Percentiles rank a stretch among this genome's conserved stretches.
phyloP scores from a whole-genome alignment of 1,140 invertebrate genomes.

The Octopus bimaculoides region DNA sequence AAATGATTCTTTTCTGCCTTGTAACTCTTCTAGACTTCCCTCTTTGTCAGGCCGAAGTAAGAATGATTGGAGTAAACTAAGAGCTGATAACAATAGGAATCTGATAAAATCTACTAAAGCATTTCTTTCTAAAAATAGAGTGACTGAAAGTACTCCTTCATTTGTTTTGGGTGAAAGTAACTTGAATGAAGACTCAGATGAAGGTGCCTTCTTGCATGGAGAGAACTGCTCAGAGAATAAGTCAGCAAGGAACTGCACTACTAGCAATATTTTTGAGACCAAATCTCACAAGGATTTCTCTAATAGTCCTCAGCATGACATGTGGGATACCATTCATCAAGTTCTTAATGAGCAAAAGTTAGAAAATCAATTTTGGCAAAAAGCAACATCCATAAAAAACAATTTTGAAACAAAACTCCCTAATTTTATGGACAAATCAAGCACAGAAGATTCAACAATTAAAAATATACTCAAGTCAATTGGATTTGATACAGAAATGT shows the following conservation, averaged over 20 bases:
- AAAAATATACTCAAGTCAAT: constrained; percentile 55
- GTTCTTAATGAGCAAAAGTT: neutral
- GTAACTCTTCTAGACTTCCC: too few relatives aligned
- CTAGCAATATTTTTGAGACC: neutral
- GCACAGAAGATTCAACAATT: constrained; percentile 43
- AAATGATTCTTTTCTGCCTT: too few relatives aligned
- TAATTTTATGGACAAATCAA: neutral
- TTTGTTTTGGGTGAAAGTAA: too few relatives aligned
- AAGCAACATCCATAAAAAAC: neutral
- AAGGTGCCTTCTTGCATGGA: constrained; percentile 49
- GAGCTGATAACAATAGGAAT: too few relatives aligned
- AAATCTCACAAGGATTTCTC: too few relatives aligned
- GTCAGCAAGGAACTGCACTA: neutral
- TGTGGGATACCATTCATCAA: neutral
- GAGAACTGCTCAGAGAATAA: constrained; percentile 17
- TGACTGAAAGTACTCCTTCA: constrained; percentile 10
- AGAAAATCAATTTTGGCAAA: neutral
- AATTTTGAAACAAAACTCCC: neutral
- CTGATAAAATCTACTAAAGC: too few relatives aligned
- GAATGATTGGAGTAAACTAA: too few relatives aligned
- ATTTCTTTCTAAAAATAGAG: too few relatives aligned
- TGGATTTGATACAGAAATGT: constrained; percentile 56
- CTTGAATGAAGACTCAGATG: constrained; percentile 26
- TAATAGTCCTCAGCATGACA: neutral
- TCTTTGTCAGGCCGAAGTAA: too few relatives aligned